Evolutionary conservation across 2,888 invertebrate genomes (phyloP).

Genomic region (Apodemia hepburni): DNA sequence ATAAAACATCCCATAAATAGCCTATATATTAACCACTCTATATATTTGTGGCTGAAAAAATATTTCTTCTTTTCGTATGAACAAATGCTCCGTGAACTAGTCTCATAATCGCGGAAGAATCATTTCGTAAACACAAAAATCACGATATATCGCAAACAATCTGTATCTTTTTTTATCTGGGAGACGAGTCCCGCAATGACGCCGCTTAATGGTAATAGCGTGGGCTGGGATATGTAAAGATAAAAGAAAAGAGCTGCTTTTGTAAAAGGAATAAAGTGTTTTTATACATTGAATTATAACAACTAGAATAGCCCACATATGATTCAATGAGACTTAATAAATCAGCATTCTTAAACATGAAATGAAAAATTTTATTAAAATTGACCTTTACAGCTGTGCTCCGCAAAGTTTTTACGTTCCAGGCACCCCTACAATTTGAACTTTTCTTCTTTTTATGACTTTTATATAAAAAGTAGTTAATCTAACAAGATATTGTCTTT

Average conservation of each 20-base stretch:
- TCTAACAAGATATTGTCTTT: no score
- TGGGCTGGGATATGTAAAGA: conserved; percentile 8
- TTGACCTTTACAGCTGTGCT: no score
- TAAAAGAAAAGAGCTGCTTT: not conserved
- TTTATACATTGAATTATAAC: not conserved
- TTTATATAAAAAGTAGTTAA: no score
- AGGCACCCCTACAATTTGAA: no score
- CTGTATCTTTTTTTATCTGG: conserved; percentile 8
- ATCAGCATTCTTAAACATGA: no score
- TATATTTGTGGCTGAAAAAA: not conserved
- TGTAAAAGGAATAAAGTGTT: not conserved
- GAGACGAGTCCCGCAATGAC: conserved; percentile 12
- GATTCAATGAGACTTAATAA: no score
- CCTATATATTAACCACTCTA: not conserved
- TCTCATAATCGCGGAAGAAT: not conserved
- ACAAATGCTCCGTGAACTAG: not conserved
- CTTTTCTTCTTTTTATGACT: no score
- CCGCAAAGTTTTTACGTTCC: no score
- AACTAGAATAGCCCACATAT: no score
- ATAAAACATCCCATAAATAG: no score
- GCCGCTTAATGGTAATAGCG: conserved; percentile 13
- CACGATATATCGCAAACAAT: conserved; percentile 8
- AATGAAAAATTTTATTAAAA: no score
- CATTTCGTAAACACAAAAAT: conserved; percentile 1
- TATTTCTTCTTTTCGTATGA: not conserved